phyloP scores from a whole-genome alignment of 2,888 invertebrate genomes.

The Sepioteuthis lessoniana region DNA sequence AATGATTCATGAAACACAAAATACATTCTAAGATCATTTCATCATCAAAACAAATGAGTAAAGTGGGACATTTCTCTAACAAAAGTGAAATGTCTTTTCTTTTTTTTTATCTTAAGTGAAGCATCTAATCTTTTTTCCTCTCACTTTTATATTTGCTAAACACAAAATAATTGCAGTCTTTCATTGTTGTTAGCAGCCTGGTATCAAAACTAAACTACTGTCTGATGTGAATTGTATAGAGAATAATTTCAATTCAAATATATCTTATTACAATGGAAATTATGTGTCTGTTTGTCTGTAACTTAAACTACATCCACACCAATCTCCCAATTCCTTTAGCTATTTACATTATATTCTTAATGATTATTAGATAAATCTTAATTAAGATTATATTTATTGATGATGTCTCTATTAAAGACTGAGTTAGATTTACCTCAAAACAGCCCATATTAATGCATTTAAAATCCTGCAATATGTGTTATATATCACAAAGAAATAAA shows the following conservation, averaged over 20 bases:
- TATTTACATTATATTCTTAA: no score
- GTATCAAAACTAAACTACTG: not conserved
- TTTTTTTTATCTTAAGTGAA: not conserved
- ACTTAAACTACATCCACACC: no score
- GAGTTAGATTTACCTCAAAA: no score
- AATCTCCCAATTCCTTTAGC: no score
- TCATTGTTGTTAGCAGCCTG: not conserved
- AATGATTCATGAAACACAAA: not conserved
- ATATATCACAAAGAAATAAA: no score
- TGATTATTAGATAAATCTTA: no score
- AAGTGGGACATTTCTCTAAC: not conserved
- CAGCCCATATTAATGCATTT: no score
- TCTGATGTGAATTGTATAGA: not conserved
- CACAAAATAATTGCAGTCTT: not conserved
- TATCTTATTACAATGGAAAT: not conserved
- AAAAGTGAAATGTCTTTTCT: no score
- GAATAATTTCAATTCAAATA: not conserved
- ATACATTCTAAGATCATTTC: not conserved
- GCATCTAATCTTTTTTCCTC: not conserved
- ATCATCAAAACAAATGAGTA: not conserved
- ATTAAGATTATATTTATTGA: no score
- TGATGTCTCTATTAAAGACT: no score
- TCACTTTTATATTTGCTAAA: not conserved
- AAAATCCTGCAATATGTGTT: no score
- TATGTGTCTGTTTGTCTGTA: no score